Conservation (phyloP, 2,888 invertebrate species). For the Exocentrus adspersus region DNA sequence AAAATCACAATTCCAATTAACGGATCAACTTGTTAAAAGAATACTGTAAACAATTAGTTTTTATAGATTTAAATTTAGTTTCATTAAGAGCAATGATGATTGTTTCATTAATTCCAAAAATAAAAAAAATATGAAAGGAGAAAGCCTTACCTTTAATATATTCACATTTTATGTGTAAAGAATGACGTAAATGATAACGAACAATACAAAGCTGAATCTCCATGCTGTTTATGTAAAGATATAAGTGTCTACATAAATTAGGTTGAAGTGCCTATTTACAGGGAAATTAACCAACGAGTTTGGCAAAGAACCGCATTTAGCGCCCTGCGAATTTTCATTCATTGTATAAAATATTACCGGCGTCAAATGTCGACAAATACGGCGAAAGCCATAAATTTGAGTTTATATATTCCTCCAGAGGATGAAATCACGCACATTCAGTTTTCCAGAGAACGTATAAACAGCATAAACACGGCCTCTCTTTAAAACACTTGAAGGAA, state of each 20-base stretch:
- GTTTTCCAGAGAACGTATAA: constrained; percentile 22
- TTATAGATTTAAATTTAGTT: too few species aligned
- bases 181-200: too few species aligned
- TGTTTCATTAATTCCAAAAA: too few species aligned
- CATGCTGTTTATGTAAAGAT: background rate
- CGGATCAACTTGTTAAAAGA: too few species aligned
- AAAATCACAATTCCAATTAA: too few species aligned
- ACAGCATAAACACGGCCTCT: constrained; percentile 16
- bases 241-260: background rate
- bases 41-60: too few species aligned
- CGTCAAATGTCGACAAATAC: constrained; percentile 7
- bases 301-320: background rate
- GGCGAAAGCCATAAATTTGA: constrained; percentile 17
- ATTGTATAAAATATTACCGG: background rate
- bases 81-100: too few species aligned
- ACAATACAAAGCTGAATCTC: background rate
- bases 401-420: constrained; percentile 21
- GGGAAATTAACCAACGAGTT: background rate
- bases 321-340: background rate
- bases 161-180: too few species aligned
- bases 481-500: constrained; percentile 20
- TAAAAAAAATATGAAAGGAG: too few species aligned
- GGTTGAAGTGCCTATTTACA: background rate
- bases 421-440: constrained; percentile 22
- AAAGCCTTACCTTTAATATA: too few species aligned